Conservation (phyloP, 1,140 invertebrate genomes). For the Brachionus manjavacas region DNA sequence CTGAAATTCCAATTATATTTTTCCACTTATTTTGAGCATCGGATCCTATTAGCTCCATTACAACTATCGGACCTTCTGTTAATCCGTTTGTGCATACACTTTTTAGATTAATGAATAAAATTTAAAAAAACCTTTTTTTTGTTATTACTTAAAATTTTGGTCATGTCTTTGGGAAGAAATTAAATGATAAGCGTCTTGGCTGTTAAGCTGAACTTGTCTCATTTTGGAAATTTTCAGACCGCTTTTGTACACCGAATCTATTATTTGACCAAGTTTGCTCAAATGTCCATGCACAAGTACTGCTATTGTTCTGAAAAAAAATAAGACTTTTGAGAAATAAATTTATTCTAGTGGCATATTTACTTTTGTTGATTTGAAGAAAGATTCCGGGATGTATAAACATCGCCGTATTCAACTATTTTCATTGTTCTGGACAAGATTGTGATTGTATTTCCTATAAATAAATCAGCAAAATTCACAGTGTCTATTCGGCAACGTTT, state of each 20-base stretch:
- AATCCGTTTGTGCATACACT: conserved; percentile 30
- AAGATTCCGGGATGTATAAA: conserved; percentile 45
- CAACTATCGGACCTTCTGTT: conserved; percentile 68
- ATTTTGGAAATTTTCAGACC: conserved; percentile 69
- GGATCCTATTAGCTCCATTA: conserved; percentile 70
- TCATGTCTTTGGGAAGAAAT: conserved; percentile 26
- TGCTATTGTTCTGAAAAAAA: conserved; percentile 40
- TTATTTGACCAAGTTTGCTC: conserved; percentile 63
- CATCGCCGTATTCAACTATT: conserved; percentile 72
- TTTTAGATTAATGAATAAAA: background rate
- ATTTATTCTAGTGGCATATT: conserved; percentile 48
- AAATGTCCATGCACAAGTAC: conserved; percentile 44
- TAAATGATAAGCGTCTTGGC: conserved; percentile 15
- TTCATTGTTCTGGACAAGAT: conserved; percentile 72
- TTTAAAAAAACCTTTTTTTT: background rate
- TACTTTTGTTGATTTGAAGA: conserved; percentile 44
- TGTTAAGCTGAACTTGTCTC: conserved; percentile 52
- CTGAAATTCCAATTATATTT: conserved; percentile 44
- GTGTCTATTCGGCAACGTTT: conserved; percentile 66
- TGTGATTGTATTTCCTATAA: conserved; percentile 69
- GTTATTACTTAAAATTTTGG: conserved; percentile 24
- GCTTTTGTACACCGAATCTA: conserved; percentile 65
- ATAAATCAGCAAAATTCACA: conserved; percentile 67
- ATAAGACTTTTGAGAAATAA: background rate
- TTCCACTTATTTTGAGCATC: conserved; percentile 61